phyloP scores from a whole-genome alignment of 2,888 invertebrate species.

The Uropetala carovei region DNA sequence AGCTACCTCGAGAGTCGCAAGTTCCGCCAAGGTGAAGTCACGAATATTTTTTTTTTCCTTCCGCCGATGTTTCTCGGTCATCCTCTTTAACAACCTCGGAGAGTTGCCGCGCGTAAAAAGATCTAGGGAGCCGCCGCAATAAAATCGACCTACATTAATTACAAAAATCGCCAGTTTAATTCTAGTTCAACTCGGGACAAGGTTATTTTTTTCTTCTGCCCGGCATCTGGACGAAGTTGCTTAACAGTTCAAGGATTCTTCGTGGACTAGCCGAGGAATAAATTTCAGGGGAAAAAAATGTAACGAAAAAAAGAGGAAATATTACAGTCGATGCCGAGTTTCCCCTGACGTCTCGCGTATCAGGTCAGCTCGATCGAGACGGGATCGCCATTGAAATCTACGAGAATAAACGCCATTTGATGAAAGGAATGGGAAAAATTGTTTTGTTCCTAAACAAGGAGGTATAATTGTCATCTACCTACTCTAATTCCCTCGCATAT shows the following conservation, averaged over 20 bases:
- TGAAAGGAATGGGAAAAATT: no score
- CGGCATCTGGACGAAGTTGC: not conserved
- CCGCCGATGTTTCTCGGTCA: not conserved
- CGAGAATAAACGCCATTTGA: no score
- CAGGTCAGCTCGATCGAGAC: no score
- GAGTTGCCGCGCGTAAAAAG: not conserved
- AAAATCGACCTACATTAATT: constrained; percentile 35
- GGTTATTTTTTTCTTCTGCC: not conserved
- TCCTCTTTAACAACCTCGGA: not conserved
- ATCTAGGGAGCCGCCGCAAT: constrained; percentile 2
- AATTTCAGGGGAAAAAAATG: not conserved
- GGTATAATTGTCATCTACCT: no score
- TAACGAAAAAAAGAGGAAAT: no score
- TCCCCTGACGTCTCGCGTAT: no score
- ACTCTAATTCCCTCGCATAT: no score
- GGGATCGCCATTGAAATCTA: no score
- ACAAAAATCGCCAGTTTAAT: constrained; percentile 1
- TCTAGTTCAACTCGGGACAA: not conserved
- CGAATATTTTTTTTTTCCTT: not conserved
- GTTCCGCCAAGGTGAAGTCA: not conserved
- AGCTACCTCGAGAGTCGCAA: no score
- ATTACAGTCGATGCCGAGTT: no score
- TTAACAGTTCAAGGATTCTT: no score
- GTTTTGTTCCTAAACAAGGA: no score
- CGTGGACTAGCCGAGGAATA: not conserved